Evolutionary conservation across 2,797 vertebrate genomes (phyloP).

Genomic region (Chelon auratus): DNA sequence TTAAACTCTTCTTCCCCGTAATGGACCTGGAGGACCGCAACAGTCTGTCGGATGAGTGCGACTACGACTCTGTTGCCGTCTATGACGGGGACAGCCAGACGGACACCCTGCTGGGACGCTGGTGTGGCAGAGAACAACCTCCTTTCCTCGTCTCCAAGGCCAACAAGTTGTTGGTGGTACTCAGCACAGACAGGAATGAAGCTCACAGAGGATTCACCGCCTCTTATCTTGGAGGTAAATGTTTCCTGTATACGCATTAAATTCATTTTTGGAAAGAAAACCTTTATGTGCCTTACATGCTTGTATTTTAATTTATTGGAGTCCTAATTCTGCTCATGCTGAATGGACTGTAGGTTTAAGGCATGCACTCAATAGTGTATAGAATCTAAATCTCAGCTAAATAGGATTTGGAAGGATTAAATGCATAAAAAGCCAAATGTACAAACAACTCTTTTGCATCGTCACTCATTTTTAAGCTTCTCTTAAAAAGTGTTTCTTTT

Average conservation of each 20-base stretch:
- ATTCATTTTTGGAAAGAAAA: neutral
- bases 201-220: conserved; percentile 91
- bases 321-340: conserved; percentile 2
- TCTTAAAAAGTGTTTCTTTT: conserved; percentile 15
- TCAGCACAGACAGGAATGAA: conserved; percentile 90
- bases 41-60: conserved; percentile 89
- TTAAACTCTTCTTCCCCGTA: conserved; percentile 91
- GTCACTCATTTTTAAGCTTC: neutral
- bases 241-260: neutral
- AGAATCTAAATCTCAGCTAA: conserved; percentile 19
- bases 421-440: neutral
- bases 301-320: conserved; percentile 4
- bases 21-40: conserved; percentile 94
- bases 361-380: neutral
- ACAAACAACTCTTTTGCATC: neutral
- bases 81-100: conserved; percentile 88
- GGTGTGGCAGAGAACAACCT: conserved; percentile 90
- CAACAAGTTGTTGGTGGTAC: conserved; percentile 91
- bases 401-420: neutral
- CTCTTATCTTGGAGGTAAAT: conserved; percentile 92
- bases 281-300: neutral
- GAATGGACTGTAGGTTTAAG: neutral
- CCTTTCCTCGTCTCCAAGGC: conserved; percentile 85
- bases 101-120: conserved; percentile 87
- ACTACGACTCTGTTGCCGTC: conserved; percentile 91